A percentile compares a stretch with the other conserved stretches of the same genome.
Conservation (phyloP, 2,888 invertebrate genomes). For the Ochlodes sylvanus region DNA sequence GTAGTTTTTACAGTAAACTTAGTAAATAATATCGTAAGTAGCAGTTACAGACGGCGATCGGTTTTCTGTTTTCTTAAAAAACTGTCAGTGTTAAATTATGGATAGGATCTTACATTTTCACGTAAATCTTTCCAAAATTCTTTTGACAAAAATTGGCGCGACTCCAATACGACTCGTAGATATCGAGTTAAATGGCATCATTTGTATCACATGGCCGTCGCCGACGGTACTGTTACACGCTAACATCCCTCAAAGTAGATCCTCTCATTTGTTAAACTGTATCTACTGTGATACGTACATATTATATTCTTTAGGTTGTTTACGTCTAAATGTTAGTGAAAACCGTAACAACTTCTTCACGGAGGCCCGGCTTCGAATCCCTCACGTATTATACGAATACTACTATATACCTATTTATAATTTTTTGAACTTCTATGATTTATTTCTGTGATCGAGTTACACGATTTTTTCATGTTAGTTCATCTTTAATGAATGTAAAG, state of each 20-base stretch:
- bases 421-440: no score
- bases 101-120: constrained; percentile 48
- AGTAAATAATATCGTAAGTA: no score
- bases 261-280: constrained; percentile 1
- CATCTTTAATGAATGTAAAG: no score
- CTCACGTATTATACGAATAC: no score
- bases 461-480: no score
- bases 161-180: constrained; percentile 62
- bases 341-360: no score
- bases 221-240: constrained; percentile 62
- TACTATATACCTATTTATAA: no score
- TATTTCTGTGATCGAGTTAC: no score
- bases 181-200: constrained; percentile 68
- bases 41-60: neutral
- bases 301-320: no score
- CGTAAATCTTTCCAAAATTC: constrained; percentile 49
- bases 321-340: no score
- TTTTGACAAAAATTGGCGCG: constrained; percentile 65
- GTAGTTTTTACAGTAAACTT: no score
- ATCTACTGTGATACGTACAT: neutral
- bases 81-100: constrained; percentile 11
- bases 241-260: constrained; percentile 12
- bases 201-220: constrained; percentile 64
- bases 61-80: neutral
- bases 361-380: no score